Percentiles rank a stretch among this genome's conserved stretches.
phyloP scores from a whole-genome alignment of 1,140 invertebrate genomes.

The Armadillidium nasatum region DNA sequence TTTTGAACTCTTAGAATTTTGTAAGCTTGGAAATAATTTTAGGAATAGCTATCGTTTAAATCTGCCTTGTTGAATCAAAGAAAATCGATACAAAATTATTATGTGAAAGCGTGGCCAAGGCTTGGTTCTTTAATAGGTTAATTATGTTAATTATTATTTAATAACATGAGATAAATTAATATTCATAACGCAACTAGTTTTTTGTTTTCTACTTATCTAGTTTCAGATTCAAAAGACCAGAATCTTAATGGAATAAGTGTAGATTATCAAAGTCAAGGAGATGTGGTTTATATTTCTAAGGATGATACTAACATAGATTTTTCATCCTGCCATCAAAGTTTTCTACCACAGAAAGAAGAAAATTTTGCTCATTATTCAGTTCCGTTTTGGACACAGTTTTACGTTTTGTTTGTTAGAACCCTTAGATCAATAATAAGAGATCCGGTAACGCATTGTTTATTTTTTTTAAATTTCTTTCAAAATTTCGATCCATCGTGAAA shows the following conservation, averaged over 20 bases:
- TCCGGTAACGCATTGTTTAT: conserved; percentile 56
- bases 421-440: conserved; percentile 83
- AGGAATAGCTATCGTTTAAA: too few species aligned
- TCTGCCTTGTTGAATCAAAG: too few species aligned
- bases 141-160: not conserved
- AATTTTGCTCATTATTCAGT: conserved; percentile 58
- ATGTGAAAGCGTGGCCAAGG: too few species aligned
- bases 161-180: not conserved
- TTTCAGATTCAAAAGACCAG: conserved; percentile 7
- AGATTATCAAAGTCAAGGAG: not conserved
- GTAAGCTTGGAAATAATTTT: too few species aligned
- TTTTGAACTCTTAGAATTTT: too few species aligned
- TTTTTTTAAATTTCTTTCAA: not conserved
- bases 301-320: not conserved
- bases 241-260: not conserved
- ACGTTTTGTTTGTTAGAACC: conserved; percentile 75
- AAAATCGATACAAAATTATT: too few species aligned
- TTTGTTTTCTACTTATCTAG: conserved; percentile 20
- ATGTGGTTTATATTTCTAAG: not conserved
- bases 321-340: conserved; percentile 54
- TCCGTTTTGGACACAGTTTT: conserved; percentile 25
- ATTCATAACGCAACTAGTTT: not conserved
- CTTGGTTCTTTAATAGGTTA: too few species aligned
- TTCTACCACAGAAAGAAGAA: conserved; percentile 47
- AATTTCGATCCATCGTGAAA: too few species aligned